These are phyloP conservation scores for Chamaea fasciata DNA, from an alignment of 2,113 vertebrate species.

Conservation along the genomic window DNA sequence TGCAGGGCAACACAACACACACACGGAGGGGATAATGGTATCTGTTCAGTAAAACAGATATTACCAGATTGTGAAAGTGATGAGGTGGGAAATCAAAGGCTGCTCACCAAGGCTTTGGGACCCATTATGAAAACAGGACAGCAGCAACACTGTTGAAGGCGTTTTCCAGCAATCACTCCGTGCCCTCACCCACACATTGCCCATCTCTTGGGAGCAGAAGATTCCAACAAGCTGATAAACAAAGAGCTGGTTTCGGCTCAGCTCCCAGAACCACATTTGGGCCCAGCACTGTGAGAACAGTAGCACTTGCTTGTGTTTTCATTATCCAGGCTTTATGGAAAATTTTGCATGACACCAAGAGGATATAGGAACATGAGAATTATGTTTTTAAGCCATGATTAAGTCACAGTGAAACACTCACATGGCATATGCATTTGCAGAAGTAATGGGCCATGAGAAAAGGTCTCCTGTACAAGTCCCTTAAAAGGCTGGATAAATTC, in stretches of 20 bases:
- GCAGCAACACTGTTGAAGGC: fast-evolving
- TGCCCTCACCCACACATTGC: not conserved
- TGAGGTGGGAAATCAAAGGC: not conserved
- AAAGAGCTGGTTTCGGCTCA: not conserved
- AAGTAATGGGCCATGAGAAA: not conserved
- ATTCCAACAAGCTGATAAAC: not conserved
- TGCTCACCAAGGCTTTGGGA: not conserved
- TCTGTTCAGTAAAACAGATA: not conserved
- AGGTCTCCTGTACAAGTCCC: not conserved
- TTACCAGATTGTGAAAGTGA: not conserved
- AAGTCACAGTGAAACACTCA: not conserved
- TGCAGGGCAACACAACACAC: not conserved
- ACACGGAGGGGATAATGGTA: not conserved
- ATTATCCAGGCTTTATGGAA: not conserved
- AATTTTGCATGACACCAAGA: not conserved
- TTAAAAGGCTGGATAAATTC: not conserved
- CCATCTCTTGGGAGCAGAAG: not conserved
- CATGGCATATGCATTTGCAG: not conserved
- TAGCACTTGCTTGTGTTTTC: not conserved
- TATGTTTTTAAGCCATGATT: not conserved
- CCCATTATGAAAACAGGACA: not conserved
- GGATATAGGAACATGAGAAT: not conserved
- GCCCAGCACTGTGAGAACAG: fast-evolving
- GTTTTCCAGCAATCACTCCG: not conserved
- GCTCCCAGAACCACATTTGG: not conserved